Evolutionary conservation across 2,797 vertebrate species (phyloP), one percentile per base, ranked within the genome.

Genomic region (Aulostomus chinensis): DNA sequence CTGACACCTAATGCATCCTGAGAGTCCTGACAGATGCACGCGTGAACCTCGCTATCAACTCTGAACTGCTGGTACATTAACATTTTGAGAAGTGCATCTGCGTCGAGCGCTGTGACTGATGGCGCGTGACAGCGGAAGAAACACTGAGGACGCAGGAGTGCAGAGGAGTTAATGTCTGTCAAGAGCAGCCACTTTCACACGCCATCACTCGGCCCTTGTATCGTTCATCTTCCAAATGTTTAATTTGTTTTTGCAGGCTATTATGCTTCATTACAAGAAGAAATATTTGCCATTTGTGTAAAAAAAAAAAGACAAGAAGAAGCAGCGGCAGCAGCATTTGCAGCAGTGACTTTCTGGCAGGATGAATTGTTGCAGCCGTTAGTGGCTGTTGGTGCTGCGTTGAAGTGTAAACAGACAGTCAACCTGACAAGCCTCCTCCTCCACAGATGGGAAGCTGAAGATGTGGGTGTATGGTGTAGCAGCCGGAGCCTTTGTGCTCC

Each of bases 381-480:
- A n/a, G n/a, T n/a, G n/a, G n/a, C n/a, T n/a, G 45, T 22, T 50
- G 47, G 35, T 41, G 18, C 5, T 16, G 11, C 42, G 45, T 50
- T 57, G 24, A 33, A 34, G 51, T 57, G 58, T 29, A 32, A 63
- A 51, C 41, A 38, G 42, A 36, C 12, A 50, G 39, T 63, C 58
- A 28, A 51, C 75, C 74, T 85, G 76, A 86, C 25, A 4, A 20
- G 65, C 60, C 52, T 88, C 81, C 59, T 92, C 92, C 81, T 89
- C 90, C 91, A 81, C 93, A 99, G 97, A 99, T 89, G 97, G 97
- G 65, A 95, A 91, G 88, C 88, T 99, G 91, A 98, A 98, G 94
- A 97, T 95, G 83, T 99, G 97, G 97, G 97, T 99, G 86, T 99
- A 98, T 29, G 97, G 97, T 68, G 96, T 98, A 76, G 94, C 95